Conservation (phyloP, 2,888 invertebrate species). For the Cheilosia vernalis region DNA sequence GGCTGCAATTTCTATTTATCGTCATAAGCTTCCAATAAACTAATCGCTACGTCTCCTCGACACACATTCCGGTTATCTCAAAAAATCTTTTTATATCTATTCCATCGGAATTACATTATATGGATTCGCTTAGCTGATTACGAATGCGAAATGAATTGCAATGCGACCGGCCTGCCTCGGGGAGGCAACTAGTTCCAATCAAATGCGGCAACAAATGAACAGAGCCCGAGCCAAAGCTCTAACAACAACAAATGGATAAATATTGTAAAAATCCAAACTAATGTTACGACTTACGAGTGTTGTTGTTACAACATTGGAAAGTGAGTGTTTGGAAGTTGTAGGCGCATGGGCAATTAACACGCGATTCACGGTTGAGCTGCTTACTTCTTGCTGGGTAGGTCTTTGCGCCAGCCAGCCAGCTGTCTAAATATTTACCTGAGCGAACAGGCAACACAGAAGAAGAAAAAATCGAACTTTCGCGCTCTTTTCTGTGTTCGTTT, state of each 20-base stretch:
- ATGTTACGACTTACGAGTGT: slow-evolving; percentile 14
- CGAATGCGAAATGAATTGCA: slow-evolving; percentile 67
- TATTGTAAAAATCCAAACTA: slow-evolving; percentile 38
- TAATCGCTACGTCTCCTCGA: slow-evolving; percentile 18
- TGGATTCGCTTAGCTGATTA: slow-evolving; percentile 58
- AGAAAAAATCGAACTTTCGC: slow-evolving; percentile 26
- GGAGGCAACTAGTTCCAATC: background rate
- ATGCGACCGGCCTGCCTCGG: slow-evolving; percentile 30
- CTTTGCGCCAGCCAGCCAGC: slow-evolving; percentile 7
- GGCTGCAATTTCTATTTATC: background rate
- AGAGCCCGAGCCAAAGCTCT: background rate
- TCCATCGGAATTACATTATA: slow-evolving; percentile 37
- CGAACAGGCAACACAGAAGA: slow-evolving; percentile 3
- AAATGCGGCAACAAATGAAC: background rate
- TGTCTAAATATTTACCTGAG: slow-evolving; percentile 41
- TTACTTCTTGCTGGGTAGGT: slow-evolving; percentile 14
- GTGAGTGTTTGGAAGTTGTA: slow-evolving; percentile 42
- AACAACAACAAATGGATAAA: slow-evolving; percentile 22
- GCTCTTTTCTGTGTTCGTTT: slow-evolving; percentile 1
- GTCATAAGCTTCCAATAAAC: too few species aligned
- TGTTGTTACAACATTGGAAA: slow-evolving; percentile 59
- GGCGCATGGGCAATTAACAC: slow-evolving; percentile 68
- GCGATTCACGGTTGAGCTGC: slow-evolving; percentile 62
- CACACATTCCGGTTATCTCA: slow-evolving; percentile 8
- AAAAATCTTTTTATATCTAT: background rate